Base-by-base conservation (phyloP, 2,113 vertebrate species). In the Hipposideros armiger region DNA sequence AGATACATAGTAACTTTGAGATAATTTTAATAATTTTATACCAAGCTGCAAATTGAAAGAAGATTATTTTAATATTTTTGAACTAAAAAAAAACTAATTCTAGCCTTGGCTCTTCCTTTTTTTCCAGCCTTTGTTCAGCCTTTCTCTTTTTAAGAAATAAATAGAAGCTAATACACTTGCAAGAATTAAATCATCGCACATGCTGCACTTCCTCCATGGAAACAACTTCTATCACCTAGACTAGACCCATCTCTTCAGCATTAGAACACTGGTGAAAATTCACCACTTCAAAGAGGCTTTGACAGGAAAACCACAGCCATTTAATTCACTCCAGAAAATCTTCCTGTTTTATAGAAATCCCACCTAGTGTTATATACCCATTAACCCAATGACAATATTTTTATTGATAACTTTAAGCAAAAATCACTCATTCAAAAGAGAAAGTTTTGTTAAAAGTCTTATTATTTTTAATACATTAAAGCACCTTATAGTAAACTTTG, bases 131-230 rank as follows among this genome's bases (percentile, higher is more conserved):
- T 52, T 70, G 30, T 52, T 86, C 36, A 85, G 26, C 16, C 56
- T 72, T n/a, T 88, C 28, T 28, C 1, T 91, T 87, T 72, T 76
- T 56, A 80, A 81, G n/a, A 97, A 74, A 66, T 72, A 70, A 56
- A 2, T 7, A 50, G 24, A 94, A 1, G 2, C 1, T 16, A 40
- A 73, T 15, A 91, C 0, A 86, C 2, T 15, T 7, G 0, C 20
- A 67, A 72, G 36, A 3, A 2, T 70, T 56, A 13, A 32, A 30
- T 11, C 0, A 70, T 72, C 19, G 52, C 11, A 36, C 19, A n/a
- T 36, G 52, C 17, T 1, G 50, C 2, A 76, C 20, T 54, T 28
- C 20, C n/a, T 67, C 56, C 11, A 3, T 26, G 9, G 28, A 26
- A 54, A 26, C 7, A 67, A 28, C 6, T 26, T 81, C 32, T 24